Conservation (phyloP, 2,797 vertebrate species). For the Vultur gryphus region DNA sequence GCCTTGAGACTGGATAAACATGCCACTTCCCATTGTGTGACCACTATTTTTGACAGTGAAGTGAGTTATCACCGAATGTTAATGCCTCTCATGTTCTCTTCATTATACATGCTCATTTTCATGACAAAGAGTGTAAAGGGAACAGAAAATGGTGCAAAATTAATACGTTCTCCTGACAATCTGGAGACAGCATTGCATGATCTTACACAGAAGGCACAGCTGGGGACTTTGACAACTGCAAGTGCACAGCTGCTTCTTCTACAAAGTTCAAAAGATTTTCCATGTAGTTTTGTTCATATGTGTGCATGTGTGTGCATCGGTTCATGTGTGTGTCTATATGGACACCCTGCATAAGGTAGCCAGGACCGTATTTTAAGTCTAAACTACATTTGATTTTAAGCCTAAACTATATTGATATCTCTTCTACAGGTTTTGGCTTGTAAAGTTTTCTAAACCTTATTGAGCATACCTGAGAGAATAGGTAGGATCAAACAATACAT, state of each 20-base stretch:
- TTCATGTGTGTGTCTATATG: neutral
- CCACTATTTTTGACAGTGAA: conserved; percentile 56
- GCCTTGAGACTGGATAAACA: conserved; percentile 38
- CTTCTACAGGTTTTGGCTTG: neutral
- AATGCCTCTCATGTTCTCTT: conserved; percentile 48
- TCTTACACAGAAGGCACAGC: conserved; percentile 42
- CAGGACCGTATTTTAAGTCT: neutral
- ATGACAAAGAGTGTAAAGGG: conserved; percentile 46
- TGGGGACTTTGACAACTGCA: conserved; percentile 52
- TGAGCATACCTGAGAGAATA: neutral
- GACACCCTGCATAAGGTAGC: neutral
- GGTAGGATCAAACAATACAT: neutral
- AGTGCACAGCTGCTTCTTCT: conserved; percentile 47
- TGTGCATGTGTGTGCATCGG: neutral
- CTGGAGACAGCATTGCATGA: conserved; percentile 24
- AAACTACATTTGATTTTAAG: neutral
- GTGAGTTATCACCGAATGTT: conserved; percentile 39
- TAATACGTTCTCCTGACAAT: conserved; percentile 50
- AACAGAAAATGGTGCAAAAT: conserved; percentile 60
- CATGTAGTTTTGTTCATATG: neutral
- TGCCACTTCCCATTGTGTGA: conserved; percentile 33
- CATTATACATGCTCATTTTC: conserved; percentile 52
- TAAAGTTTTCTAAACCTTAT: neutral
- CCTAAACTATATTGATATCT: neutral
- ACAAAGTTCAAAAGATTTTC: conserved; percentile 39